These are phyloP conservation scores for Nomada ferruginata DNA, from an alignment of 2,888 invertebrate species.

Conservation along the genomic window DNA sequence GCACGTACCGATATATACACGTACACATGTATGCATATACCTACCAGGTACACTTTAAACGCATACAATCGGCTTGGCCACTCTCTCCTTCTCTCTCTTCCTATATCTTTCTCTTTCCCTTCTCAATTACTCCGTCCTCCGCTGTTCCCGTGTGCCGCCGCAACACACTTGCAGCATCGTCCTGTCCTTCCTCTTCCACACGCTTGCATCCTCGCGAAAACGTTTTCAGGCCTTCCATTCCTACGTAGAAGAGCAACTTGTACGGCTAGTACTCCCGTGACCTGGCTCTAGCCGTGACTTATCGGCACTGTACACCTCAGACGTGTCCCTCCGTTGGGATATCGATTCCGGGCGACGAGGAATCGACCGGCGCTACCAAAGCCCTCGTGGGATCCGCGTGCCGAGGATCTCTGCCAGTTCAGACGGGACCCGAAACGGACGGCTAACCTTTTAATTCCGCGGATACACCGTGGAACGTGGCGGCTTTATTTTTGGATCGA, in stretches of 20 bases:
- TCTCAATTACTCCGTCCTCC: slow-evolving; percentile 10
- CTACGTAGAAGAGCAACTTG: slow-evolving; percentile 67
- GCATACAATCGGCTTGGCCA: slow-evolving; percentile 44
- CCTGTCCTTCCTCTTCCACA: slow-evolving; percentile 13
- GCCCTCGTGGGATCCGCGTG: slow-evolving; percentile 55
- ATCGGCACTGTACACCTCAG: slow-evolving; percentile 77
- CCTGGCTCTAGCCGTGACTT: slow-evolving; percentile 76
- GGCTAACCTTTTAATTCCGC: slow-evolving; percentile 43
- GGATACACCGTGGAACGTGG: not conserved
- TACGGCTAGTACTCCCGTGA: slow-evolving; percentile 71
- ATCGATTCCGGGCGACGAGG: slow-evolving; percentile 67
- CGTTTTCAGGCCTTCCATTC: slow-evolving; percentile 36
- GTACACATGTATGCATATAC: slow-evolving; percentile 4
- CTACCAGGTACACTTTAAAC: not conserved
- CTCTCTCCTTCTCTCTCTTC: slow-evolving; percentile 38
- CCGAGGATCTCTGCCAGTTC: slow-evolving; percentile 4
- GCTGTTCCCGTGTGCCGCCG: not conserved
- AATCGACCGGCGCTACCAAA: slow-evolving; percentile 59
- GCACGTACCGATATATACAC: slow-evolving; percentile 27
- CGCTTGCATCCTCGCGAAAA: slow-evolving; percentile 11
- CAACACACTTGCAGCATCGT: not conserved
- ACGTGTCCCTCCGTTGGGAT: slow-evolving; percentile 58
- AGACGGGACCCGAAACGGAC: slow-evolving; percentile 34
- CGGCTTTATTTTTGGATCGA: slow-evolving; percentile 8
- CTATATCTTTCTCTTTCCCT: not conserved